Conservation (phyloP, 2,113 vertebrate genomes). For the Oxyura jamaicensis region DNA sequence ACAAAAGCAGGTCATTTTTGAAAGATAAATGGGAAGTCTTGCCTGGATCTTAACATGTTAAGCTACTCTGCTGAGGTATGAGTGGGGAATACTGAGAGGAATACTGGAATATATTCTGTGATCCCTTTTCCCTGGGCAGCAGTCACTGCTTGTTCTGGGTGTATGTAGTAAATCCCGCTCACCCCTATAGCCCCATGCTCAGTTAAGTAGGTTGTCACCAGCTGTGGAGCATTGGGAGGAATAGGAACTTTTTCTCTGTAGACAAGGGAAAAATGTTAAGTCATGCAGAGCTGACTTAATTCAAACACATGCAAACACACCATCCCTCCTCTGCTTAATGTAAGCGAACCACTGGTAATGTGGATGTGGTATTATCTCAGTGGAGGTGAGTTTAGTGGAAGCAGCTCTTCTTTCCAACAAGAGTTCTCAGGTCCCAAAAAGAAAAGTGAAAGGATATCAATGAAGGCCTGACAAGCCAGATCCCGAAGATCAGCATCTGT, state of each 20-base stretch:
- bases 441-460: slow-evolving; percentile 89
- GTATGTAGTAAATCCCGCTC: background rate
- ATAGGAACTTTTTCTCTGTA: background rate
- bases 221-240: background rate
- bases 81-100: background rate
- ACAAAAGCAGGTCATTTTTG: background rate
- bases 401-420: background rate
- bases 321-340: background rate
- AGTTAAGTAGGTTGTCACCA: background rate
- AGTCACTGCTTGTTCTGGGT: background rate
- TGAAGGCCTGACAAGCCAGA: slow-evolving; percentile 88
- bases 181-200: background rate
- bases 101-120: background rate
- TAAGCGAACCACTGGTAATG: background rate
- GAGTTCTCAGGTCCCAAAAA: background rate
- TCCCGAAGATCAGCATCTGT: slow-evolving; percentile 82
- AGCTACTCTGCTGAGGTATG: background rate
- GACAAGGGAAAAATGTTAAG: background rate
- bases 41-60: background rate
- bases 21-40: background rate
- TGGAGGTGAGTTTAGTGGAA: background rate
- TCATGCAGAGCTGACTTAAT: background rate
- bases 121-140: background rate
- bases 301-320: background rate
- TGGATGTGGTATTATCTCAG: background rate